A percentile compares a stretch with the other conserved stretches of the same genome.
Evolutionary conservation across 2,888 invertebrate species (phyloP).

Genomic region (Erebia palarica): DNA sequence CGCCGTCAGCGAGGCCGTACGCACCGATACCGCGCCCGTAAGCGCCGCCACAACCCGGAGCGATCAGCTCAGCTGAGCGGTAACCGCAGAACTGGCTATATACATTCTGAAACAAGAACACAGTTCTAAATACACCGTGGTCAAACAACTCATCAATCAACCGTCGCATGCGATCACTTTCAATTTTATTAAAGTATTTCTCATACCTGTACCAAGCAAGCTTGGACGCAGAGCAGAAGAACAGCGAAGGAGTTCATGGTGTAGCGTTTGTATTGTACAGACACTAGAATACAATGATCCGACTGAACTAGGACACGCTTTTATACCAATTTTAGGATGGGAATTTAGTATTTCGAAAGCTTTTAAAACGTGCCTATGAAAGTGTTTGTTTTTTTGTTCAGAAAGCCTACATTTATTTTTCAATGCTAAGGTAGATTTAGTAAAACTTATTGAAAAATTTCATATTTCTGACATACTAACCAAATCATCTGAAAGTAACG

Average conservation of each 20-base stretch:
- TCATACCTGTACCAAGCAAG: slow-evolving; percentile 23
- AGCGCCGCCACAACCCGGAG: slow-evolving; percentile 27
- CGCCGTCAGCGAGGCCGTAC: slow-evolving; percentile 30
- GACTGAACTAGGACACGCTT: neutral
- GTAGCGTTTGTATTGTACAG: slow-evolving; percentile 17
- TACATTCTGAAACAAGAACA: neutral
- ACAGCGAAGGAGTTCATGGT: slow-evolving; percentile 50
- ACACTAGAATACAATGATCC: neutral
- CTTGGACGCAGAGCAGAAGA: slow-evolving; percentile 51
- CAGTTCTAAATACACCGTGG: no score
- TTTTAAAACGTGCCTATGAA: neutral
- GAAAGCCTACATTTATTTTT: neutral
- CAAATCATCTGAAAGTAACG: neutral
- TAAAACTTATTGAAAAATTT: neutral
- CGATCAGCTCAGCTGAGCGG: slow-evolving; percentile 30
- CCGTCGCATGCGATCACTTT: no score
- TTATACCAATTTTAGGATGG: neutral
- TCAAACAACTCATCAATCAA: no score
- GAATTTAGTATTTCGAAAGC: neutral
- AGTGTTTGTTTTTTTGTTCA: neutral
- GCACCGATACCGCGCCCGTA: neutral
- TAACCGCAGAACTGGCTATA: slow-evolving; percentile 12
- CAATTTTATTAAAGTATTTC: neutral
- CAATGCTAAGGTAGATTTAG: no score
- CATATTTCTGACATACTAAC: slow-evolving; percentile 4